These are phyloP conservation scores for Oryzias dopingdopingensis DNA, from an alignment of 2,797 vertebrate genomes.

Conservation along the genomic window DNA sequence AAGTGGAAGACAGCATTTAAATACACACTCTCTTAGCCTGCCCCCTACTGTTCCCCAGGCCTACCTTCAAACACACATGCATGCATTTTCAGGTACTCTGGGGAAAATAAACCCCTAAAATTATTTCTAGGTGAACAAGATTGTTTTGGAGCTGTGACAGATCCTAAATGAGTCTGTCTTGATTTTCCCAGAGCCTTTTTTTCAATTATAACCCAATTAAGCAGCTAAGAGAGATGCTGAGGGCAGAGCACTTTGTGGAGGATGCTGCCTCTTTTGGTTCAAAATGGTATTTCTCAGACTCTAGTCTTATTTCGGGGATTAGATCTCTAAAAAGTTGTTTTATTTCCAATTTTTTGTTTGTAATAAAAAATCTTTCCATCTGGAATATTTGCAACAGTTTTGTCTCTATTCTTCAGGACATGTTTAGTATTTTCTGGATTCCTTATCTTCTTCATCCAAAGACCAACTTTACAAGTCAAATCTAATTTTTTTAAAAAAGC, in stretches of 20 bases:
- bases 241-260: slow-evolving; percentile 78
- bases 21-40: slow-evolving; percentile 84
- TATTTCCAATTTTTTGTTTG: too few relatives aligned
- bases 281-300: slow-evolving; percentile 37
- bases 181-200: slow-evolving; percentile 38
- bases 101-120: slow-evolving; percentile 42
- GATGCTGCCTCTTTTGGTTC: slow-evolving; percentile 75
- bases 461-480: too few relatives aligned
- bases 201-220: slow-evolving; percentile 51
- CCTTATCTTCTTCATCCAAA: too few relatives aligned
- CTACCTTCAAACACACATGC: slow-evolving; percentile 68
- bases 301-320: slow-evolving; percentile 49
- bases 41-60: slow-evolving; percentile 82
- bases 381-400: too few relatives aligned
- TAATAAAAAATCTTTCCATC: too few relatives aligned
- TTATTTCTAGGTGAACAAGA: slow-evolving; percentile 17
- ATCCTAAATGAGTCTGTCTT: slow-evolving; percentile 23
- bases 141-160: background rate
- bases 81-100: slow-evolving; percentile 54
- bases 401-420: too few relatives aligned
- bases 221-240: slow-evolving; percentile 40
- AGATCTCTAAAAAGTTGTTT: slow-evolving; percentile 27
- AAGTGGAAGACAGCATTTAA: slow-evolving; percentile 75
- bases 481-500: too few relatives aligned
- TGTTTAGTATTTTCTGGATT: too few relatives aligned